Percentiles rank a stretch among this genome's conserved stretches.
phyloP scores from a whole-genome alignment of 2,888 invertebrate species.

The Euplexia lucipara region DNA sequence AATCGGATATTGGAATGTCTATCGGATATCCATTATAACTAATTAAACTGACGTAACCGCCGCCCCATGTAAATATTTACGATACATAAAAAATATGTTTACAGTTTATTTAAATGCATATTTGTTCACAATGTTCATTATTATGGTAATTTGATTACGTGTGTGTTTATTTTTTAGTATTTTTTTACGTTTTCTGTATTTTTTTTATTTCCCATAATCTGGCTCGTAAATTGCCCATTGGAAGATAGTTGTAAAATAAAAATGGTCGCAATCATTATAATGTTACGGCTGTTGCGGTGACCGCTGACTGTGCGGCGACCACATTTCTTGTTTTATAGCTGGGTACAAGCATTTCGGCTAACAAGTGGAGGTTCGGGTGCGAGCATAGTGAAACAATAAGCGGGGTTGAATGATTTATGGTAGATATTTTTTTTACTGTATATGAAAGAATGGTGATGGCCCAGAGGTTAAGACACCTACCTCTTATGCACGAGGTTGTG shows the following conservation, averaged over 20 bases:
- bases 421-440: too few relatives aligned
- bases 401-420: neutral
- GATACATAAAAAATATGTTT: slow-evolving; percentile 49
- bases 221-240: slow-evolving; percentile 62
- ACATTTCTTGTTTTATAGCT: slow-evolving; percentile 68
- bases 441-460: too few relatives aligned
- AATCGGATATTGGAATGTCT: slow-evolving; percentile 42
- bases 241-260: slow-evolving; percentile 66
- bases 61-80: slow-evolving; percentile 53
- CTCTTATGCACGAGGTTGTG: too few relatives aligned
- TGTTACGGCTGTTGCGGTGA: slow-evolving; percentile 57
- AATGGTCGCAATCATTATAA: slow-evolving; percentile 60
- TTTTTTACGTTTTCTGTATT: slow-evolving; percentile 34
- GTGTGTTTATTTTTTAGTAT: slow-evolving; percentile 46
- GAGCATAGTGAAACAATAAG: neutral
- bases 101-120: slow-evolving; percentile 53
- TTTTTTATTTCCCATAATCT: slow-evolving; percentile 53
- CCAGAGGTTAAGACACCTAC: too few relatives aligned
- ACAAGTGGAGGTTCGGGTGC: slow-evolving; percentile 50
- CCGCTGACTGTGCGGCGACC: slow-evolving; percentile 67
- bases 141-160: slow-evolving; percentile 65
- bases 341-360: slow-evolving; percentile 56
- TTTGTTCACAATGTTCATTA: slow-evolving; percentile 57
- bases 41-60: slow-evolving; percentile 47
- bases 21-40: slow-evolving; percentile 42